phyloP scores from a whole-genome alignment of 2,888 invertebrate genomes.

The Blastobasis adustella region DNA sequence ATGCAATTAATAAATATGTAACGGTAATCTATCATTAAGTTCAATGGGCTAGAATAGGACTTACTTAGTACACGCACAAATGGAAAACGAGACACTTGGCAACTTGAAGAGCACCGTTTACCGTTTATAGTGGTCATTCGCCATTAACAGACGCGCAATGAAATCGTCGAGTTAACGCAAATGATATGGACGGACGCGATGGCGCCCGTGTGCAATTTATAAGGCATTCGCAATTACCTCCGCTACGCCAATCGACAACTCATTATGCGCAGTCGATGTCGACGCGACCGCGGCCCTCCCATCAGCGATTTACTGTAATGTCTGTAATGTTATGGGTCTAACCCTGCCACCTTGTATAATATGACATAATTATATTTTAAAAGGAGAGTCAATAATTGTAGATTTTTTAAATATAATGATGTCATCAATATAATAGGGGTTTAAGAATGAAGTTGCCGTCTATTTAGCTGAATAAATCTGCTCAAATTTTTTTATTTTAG shows the following conservation, averaged over 20 bases:
- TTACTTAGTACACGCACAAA: no score
- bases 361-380: background rate
- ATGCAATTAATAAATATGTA: no score
- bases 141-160: background rate
- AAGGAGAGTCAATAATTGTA: no score
- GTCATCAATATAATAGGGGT: no score
- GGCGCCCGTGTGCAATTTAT: slow-evolving; percentile 14
- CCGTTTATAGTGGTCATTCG: background rate
- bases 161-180: slow-evolving; percentile 5
- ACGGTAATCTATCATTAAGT: no score
- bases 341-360: background rate
- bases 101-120: background rate
- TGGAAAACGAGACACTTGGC: no score
- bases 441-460: no score
- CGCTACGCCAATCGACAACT: slow-evolving; percentile 18
- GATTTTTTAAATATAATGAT: no score
- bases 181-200: background rate
- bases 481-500: no score
- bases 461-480: no score
- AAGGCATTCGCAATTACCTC: slow-evolving; percentile 13
- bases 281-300: background rate
- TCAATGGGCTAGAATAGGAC: no score
- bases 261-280: slow-evolving; percentile 14
- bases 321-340: background rate
- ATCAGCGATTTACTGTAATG: background rate